Conservation (phyloP, 2,113 vertebrate species). For the Solenodon paradoxus region DNA sequence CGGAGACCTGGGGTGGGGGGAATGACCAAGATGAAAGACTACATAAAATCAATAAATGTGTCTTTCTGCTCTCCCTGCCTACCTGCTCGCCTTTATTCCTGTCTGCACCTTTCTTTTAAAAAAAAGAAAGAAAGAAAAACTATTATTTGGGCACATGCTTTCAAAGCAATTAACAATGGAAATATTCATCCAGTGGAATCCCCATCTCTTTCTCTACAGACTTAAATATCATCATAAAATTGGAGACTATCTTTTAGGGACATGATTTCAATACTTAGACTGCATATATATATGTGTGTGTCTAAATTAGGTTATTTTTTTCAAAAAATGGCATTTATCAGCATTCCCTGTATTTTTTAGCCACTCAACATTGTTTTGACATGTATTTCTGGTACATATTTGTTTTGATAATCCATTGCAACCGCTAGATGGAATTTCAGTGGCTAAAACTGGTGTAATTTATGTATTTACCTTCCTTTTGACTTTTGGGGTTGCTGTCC, state of each 20-base stretch:
- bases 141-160: background rate
- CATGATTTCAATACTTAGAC: background rate
- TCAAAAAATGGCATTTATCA: background rate
- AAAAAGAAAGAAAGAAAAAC: too few relatives aligned
- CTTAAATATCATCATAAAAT: background rate
- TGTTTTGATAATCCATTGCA: slow-evolving; percentile 21
- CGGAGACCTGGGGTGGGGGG: too few relatives aligned
- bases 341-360: background rate
- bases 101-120: background rate
- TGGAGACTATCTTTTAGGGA: background rate
- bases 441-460: background rate
- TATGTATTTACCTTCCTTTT: background rate
- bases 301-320: background rate
- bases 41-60: too few relatives aligned
- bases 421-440: background rate
- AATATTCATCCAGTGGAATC: background rate
- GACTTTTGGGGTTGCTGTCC: background rate
- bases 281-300: background rate
- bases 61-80: too few relatives aligned
- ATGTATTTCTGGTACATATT: background rate
- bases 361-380: background rate
- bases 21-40: too few relatives aligned
- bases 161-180: background rate
- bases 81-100: too few relatives aligned
- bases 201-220: background rate